Evolutionary conservation across 2,888 invertebrate genomes (phyloP).

Genomic region (Microctonus aethiopoides): DNA sequence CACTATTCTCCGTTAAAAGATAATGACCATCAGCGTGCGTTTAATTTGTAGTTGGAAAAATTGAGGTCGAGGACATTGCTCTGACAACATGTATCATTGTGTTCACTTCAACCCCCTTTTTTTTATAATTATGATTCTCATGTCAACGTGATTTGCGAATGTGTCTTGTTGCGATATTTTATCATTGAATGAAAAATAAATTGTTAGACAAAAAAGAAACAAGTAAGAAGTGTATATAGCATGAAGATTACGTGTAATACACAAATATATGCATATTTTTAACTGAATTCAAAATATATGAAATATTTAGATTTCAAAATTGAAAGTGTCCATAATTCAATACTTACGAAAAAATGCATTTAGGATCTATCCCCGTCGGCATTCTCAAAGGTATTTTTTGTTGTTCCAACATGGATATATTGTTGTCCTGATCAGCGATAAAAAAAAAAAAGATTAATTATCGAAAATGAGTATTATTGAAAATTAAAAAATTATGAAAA

Average conservation of each 20-base stretch:
- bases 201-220: not conserved
- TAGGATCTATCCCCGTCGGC: constrained; percentile 68
- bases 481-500: not conserved
- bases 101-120: constrained; percentile 34
- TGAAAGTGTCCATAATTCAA: not conserved
- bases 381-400: constrained; percentile 67
- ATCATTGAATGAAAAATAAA: constrained; percentile 19
- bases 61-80: constrained; percentile 20
- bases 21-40: not conserved
- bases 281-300: not conserved
- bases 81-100: not conserved
- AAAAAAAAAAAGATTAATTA: not conserved
- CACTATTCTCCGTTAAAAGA: not conserved
- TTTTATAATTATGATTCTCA: constrained; percentile 11
- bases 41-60: not conserved
- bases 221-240: not conserved
- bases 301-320: not conserved
- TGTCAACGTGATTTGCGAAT: constrained; percentile 37
- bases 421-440: constrained; percentile 59
- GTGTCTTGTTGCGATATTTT: constrained; percentile 39
- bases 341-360: constrained; percentile 81
- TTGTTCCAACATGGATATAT: constrained; percentile 65
- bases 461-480: not conserved
- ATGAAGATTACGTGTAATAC: too few species aligned
- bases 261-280: too few species aligned